phyloP scores from a whole-genome alignment of 2,113 vertebrate genomes.

The Hemichromis elongatus region DNA sequence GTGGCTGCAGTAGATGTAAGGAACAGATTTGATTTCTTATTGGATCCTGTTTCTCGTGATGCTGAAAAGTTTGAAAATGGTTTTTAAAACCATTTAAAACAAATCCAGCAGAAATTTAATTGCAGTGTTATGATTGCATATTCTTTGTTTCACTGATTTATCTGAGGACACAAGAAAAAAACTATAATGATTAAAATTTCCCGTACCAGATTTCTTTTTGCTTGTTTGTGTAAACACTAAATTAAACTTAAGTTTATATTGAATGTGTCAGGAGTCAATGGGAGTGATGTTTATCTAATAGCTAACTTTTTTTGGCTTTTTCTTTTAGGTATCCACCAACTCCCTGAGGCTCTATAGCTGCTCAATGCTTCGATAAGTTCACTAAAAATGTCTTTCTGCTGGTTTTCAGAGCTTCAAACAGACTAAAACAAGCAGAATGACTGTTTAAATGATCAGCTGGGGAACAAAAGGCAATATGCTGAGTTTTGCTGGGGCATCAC shows the following conservation, averaged over 20 bases:
- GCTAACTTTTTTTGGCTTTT: background rate
- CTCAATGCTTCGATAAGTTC: background rate
- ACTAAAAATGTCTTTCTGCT: background rate
- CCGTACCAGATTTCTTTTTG: accelerated
- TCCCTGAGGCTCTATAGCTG: background rate
- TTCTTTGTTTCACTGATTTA: too few species aligned
- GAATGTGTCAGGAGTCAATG: background rate
- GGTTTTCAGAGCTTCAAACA: background rate
- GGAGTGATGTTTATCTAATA: background rate
- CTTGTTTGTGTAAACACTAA: background rate
- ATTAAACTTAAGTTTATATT: background rate
- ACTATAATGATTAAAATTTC: too few species aligned
- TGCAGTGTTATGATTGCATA: too few species aligned
- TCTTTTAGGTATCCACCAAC: background rate
- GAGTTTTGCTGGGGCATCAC: background rate
- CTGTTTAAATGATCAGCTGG: background rate
- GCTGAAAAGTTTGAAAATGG: accelerated
- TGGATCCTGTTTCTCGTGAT: too few species aligned
- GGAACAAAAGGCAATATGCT: background rate
- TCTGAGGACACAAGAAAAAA: too few species aligned
- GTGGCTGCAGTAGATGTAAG: too few species aligned
- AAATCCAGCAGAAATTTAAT: too few species aligned
- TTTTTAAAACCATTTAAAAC: too few species aligned
- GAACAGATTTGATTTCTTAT: too few species aligned
- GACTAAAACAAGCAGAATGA: background rate